Evolutionary conservation across 1,140 invertebrate species (phyloP).

Genomic region (Tetramorium parvispinum): DNA sequence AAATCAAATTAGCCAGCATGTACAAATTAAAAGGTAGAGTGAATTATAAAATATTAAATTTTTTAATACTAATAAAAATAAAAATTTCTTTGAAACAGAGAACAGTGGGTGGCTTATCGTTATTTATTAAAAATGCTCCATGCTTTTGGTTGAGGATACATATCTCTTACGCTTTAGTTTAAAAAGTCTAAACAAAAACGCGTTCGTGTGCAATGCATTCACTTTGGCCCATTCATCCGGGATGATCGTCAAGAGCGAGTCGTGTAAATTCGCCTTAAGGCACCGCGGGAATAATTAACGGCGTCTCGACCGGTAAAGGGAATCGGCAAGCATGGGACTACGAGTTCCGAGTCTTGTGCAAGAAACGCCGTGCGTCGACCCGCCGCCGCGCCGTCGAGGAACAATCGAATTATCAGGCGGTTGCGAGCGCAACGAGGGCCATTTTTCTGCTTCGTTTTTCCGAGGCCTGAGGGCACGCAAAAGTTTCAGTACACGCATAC

Average conservation of each 20-base stretch:
- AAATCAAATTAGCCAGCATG: background rate
- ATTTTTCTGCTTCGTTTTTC: conserved; percentile 71
- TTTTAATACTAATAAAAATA: background rate
- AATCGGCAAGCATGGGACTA: conserved; percentile 56
- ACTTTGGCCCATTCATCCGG: conserved; percentile 50
- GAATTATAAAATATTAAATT: background rate
- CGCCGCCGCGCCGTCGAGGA: conserved; percentile 23
- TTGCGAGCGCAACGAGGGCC: conserved; percentile 65
- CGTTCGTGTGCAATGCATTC: conserved; percentile 33
- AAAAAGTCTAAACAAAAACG: conserved; percentile 45
- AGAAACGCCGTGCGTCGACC: conserved; percentile 42
- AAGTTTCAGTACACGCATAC: conserved; percentile 63
- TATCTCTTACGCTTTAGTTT: background rate
- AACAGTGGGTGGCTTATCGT: background rate
- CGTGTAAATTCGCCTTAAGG: conserved; percentile 58
- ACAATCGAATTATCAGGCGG: conserved; percentile 72
- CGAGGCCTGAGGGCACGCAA: conserved; percentile 56
- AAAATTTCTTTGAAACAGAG: background rate
- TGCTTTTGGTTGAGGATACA: background rate
- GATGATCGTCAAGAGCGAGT: conserved; percentile 52
- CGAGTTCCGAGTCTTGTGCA: conserved; percentile 27
- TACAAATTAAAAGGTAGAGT: background rate
- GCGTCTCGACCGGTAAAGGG: conserved; percentile 55
- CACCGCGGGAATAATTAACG: conserved; percentile 66
- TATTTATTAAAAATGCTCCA: conserved; percentile 6